Evolutionary conservation across 2,888 invertebrate genomes (phyloP), one percentile per base, ranked within the genome.

Genomic region (Stenichneumon culpator): DNA sequence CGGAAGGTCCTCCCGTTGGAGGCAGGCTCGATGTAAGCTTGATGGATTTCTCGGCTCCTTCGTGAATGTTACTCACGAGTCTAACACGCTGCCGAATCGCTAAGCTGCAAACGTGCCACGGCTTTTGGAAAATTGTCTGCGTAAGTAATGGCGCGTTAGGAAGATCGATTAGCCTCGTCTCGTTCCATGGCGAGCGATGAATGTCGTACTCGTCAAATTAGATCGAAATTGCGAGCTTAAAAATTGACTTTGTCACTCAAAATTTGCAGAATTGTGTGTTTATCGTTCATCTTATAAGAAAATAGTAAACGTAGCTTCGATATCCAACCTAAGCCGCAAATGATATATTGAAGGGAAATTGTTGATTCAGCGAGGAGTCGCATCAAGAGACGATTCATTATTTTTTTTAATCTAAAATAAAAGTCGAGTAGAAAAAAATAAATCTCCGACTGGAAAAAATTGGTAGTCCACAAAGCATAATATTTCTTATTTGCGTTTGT

Each of bases 21-120:
- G 63, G 79, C 79, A 75, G 73, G 79, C 77, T 75, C 72, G 67
- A 67, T 82, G 79, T 85, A 85, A 85, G 85, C 85, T 82, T 85
- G 85, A 85, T 85, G 85, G 82, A 85, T 85, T 85, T 85, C 82
- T 82, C 85, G 85, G 82, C 72, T 85, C 82, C 60, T 85, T 80
- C 85, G 80, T 85, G 85, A 85, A 85, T 85, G 85, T 85, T 85
- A 85, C 82, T 85, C 85, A 82, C 85, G 82, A 82, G 79, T 73
- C 82, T 79, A 70, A 70, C 60, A 44, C 60, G 60, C 73, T 77
- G 60, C 72, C 77, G 85, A 67, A 77, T 82, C 73, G 82, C 85
- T 77, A 82, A 85, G 85, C 85, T 82, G 77, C 69, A 79, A 82
- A 77, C 79, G 85, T 79, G 72, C 72, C 60, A 54, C 69, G 79